Base-by-base conservation (phyloP, 35 echinoderm and acorn worm genomes). In the Patiria miniata region DNA sequence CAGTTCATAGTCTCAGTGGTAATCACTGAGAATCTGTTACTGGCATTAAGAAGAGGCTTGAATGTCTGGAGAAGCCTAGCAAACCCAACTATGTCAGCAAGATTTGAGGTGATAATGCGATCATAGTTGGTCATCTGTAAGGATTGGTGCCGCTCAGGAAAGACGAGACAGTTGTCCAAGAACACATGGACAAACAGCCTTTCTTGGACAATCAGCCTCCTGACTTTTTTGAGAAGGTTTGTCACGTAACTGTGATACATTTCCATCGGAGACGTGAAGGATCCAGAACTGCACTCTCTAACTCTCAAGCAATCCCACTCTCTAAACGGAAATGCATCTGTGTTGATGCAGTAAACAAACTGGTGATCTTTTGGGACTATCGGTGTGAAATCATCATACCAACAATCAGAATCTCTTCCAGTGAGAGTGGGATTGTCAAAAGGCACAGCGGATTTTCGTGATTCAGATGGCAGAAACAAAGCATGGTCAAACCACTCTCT, bases 31-130 rank as follows among this genome's bases (percentile, higher is more conserved):
- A 36, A 56, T 69, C 77, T 88, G 81, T 94, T 94, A n/a, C 32
- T 83, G 6, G 56, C 30, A 61, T 78, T 94, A 0, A 94, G 52
- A 8, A 86, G 61, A 30, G 83, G 83, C 39, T 82, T 77, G 53
- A 94, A 59, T 26, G 59, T 39, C 68, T 82, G 37, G 22, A 89
- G 37, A 7, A 94, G 50, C 22, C 3, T 81, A 2, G 55, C 17
- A 28, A 40, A 81, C 1, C 78, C 83, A 32, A 81, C 51, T 22
- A 55, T 79, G 60, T 94, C 92, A 26, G 57, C 76, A 39, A 94
- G 52, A 34, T 90, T 90, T 14, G 92, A 90, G 28, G 88, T 77
- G 33, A 77, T 86, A 58, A 94, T 94, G 38, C 92, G 77, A 78
- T 94, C 92, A 52, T 81, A 94, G 5, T 56, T 30, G 39, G 34